These are phyloP conservation scores for Aphis gossypii DNA, from an alignment of 1,140 invertebrate species.

Conservation along the genomic window DNA sequence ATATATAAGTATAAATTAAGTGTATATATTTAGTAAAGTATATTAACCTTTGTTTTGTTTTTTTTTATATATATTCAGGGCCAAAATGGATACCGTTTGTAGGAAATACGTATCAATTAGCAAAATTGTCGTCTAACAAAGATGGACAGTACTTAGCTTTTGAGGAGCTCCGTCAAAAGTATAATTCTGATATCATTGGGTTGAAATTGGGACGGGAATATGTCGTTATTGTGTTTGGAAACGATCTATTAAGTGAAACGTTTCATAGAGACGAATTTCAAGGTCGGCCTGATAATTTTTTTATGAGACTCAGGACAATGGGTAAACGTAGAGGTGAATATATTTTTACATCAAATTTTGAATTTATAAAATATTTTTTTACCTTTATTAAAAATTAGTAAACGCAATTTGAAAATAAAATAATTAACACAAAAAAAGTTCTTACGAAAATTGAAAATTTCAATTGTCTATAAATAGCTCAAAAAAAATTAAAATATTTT, in stretches of 20 bases:
- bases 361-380: not conserved
- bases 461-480: too few relatives aligned
- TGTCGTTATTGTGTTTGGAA: conserved; percentile 71
- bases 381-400: not conserved
- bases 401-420: not conserved
- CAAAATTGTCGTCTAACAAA: conserved; percentile 66
- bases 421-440: too few relatives aligned
- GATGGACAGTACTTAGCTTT: conserved; percentile 73
- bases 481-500: too few relatives aligned
- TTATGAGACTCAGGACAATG: conserved; percentile 74
- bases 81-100: conserved; percentile 74
- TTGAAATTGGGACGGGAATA: conserved; percentile 72
- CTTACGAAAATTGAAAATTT: too few relatives aligned
- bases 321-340: conserved; percentile 70
- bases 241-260: conserved; percentile 69
- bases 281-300: conserved; percentile 77
- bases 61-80: conserved; percentile 67
- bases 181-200: conserved; percentile 72
- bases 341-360: not conserved
- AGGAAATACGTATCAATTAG: conserved; percentile 71
- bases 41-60: not conserved
- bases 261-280: conserved; percentile 73
- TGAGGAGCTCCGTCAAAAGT: conserved; percentile 68
- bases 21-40: not conserved
- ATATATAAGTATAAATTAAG: not conserved